A percentile compares a stretch with the other conserved stretches of the same genome.
Evolutionary conservation across 2,113 vertebrate genomes (phyloP).

Genomic region (Protobothrops flavoviridis): DNA sequence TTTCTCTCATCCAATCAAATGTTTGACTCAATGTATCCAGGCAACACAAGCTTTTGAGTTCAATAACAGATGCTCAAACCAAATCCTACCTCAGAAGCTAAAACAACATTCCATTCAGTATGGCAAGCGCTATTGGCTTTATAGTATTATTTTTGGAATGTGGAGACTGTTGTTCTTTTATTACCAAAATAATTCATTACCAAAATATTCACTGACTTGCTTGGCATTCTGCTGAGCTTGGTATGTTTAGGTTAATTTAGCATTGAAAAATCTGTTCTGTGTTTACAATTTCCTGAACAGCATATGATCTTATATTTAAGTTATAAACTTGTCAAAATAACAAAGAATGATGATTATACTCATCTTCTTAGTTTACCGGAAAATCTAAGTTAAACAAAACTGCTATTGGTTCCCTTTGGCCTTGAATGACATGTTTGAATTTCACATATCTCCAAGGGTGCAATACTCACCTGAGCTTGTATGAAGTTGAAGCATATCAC

Average conservation of each 20-base stretch:
- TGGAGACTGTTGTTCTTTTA: slow-evolving; percentile 36
- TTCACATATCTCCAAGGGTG: neutral
- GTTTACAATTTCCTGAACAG: slow-evolving; percentile 50
- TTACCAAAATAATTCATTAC: slow-evolving; percentile 28
- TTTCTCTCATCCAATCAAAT: slow-evolving; percentile 52
- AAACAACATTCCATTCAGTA: slow-evolving; percentile 49
- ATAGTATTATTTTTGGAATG: slow-evolving; percentile 10
- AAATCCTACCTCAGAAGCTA: slow-evolving; percentile 40
- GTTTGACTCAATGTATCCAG: slow-evolving; percentile 61
- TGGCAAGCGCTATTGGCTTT: slow-evolving; percentile 46
- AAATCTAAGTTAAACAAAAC: neutral
- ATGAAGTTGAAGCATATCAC: neutral
- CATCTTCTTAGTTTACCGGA: slow-evolving; percentile 1
- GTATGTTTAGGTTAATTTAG: slow-evolving; percentile 57
- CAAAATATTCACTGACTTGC: slow-evolving; percentile 50
- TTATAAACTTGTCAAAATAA: slow-evolving; percentile 43
- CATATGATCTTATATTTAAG: slow-evolving; percentile 35
- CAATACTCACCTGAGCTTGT: neutral
- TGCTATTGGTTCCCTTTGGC: neutral
- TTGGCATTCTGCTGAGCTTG: slow-evolving; percentile 47
- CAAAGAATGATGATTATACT: slow-evolving; percentile 28
- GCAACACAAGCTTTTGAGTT: slow-evolving; percentile 60
- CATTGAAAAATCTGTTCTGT: slow-evolving; percentile 58
- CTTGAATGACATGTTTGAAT: neutral
- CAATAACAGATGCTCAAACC: slow-evolving; percentile 45